Percentiles rank a stretch among this genome's conserved stretches.
These are phyloP conservation scores for Simalia tracyae DNA, from an alignment of 2,797 vertebrate genomes.

Conservation along the genomic window DNA sequence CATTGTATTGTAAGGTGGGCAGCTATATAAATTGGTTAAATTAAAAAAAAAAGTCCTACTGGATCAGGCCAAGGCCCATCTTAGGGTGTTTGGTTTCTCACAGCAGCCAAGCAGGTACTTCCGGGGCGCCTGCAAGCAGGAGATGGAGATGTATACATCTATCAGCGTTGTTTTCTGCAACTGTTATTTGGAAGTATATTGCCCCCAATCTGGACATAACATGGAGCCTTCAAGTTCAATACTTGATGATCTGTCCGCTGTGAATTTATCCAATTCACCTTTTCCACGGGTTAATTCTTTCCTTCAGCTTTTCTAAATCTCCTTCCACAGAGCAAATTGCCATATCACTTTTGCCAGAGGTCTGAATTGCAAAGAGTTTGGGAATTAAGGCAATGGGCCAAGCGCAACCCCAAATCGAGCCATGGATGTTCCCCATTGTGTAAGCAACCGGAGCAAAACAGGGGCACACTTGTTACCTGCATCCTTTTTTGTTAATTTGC, in stretches of 20 bases:
- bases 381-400: not conserved
- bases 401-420: not conserved
- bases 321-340: not conserved
- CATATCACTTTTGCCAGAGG: not conserved
- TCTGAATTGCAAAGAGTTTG: not conserved
- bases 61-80: no score
- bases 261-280: not conserved
- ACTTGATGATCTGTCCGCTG: not conserved
- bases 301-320: not conserved
- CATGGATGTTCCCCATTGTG: not conserved
- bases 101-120: no score
- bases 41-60: no score
- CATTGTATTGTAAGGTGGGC: no score
- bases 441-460: not conserved
- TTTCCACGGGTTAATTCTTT: not conserved
- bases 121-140: no score
- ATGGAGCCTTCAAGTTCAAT: not conserved
- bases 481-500: not conserved
- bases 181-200: no score
- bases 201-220: no score
- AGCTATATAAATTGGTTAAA: no score
- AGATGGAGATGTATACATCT: no score
- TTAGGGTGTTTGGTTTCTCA: no score
- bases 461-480: not conserved
- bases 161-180: no score